Percentiles rank a stretch among this genome's conserved stretches.
These are phyloP conservation scores for Ormyrus nitidulus DNA, from an alignment of 2,888 invertebrate species.

Conservation along the genomic window DNA sequence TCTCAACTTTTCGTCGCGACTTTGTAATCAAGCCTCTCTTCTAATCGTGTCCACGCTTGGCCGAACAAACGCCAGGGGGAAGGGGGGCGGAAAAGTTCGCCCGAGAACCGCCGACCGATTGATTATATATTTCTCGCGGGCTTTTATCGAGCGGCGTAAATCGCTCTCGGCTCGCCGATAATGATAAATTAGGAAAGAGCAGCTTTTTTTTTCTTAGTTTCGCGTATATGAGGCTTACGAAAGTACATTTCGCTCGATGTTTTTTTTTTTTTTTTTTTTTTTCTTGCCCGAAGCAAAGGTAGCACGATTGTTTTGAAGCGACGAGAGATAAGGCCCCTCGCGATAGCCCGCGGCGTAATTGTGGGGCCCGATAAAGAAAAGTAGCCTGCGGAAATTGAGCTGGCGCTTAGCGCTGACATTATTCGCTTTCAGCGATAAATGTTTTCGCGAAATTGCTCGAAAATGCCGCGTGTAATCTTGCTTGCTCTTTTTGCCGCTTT, in stretches of 20 bases:
- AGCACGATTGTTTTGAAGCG: conserved; percentile 12
- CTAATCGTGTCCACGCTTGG: conserved; percentile 34
- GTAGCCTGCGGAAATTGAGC: conserved; percentile 10
- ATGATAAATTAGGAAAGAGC: conserved; percentile 47
- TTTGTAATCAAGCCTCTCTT: conserved; percentile 46
- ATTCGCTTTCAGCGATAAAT: conserved; percentile 14
- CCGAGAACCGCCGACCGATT: conserved; percentile 1
- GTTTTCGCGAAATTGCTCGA: not conserved
- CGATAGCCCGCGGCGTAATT: conserved; percentile 50
- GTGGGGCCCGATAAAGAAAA: conserved; percentile 16
- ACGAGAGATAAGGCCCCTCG: conserved; percentile 16
- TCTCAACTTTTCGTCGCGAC: conserved; percentile 39
- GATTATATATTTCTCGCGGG: conserved; percentile 37
- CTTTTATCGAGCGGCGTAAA: conserved; percentile 29
- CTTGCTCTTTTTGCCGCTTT: no score
- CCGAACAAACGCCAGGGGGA: conserved; percentile 17
- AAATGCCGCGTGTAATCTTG: no score
- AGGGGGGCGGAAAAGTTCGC: conserved; percentile 11
- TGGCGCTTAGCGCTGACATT: conserved; percentile 14
- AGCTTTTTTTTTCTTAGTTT: conserved; percentile 6
- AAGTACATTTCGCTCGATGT: not conserved
- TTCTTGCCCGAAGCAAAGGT: not conserved
- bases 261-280: not conserved
- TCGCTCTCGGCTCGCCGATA: conserved; percentile 42
- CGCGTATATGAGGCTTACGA: not conserved